These are phyloP conservation scores for Drosophila differens DNA, from an alignment of 2,888 invertebrate genomes.

Conservation along the genomic window DNA sequence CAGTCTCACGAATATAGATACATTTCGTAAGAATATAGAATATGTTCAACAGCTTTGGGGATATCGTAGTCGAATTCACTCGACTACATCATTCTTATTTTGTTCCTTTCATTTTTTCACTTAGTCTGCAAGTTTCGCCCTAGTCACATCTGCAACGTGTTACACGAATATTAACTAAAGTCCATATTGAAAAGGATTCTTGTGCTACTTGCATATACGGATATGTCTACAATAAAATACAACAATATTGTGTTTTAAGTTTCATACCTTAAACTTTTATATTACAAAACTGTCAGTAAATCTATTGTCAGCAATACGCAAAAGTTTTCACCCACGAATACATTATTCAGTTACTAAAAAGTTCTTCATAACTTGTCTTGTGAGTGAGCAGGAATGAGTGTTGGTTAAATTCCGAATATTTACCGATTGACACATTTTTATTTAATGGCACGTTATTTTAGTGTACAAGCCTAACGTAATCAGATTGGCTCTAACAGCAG, in stretches of 20 bases:
- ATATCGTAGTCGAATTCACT: neutral
- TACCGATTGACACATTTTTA: neutral
- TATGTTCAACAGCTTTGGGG: neutral
- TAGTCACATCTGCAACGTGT: slow-evolving; percentile 31
- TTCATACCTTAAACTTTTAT: slow-evolving; percentile 6
- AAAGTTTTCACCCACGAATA: neutral
- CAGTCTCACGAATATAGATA: neutral
- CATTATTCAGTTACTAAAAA: neutral
- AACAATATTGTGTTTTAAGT: slow-evolving; percentile 9
- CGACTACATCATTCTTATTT: neutral
- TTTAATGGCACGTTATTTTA: neutral
- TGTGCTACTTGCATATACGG: slow-evolving; percentile 15
- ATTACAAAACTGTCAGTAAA: neutral
- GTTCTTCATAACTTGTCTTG: neutral
- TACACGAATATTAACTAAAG: slow-evolving; percentile 42
- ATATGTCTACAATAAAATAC: slow-evolving; percentile 20
- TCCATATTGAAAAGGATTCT: slow-evolving; percentile 20
- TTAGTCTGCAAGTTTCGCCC: slow-evolving; percentile 17
- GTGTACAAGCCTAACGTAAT: neutral
- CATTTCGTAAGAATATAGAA: neutral
- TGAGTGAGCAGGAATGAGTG: neutral
- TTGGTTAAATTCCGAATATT: neutral
- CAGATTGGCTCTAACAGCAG: neutral
- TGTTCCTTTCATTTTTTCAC: neutral
- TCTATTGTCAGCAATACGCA: neutral